These are phyloP conservation scores for Tortricodes alternella DNA, from an alignment of 2,888 invertebrate genomes.

Conservation along the genomic window DNA sequence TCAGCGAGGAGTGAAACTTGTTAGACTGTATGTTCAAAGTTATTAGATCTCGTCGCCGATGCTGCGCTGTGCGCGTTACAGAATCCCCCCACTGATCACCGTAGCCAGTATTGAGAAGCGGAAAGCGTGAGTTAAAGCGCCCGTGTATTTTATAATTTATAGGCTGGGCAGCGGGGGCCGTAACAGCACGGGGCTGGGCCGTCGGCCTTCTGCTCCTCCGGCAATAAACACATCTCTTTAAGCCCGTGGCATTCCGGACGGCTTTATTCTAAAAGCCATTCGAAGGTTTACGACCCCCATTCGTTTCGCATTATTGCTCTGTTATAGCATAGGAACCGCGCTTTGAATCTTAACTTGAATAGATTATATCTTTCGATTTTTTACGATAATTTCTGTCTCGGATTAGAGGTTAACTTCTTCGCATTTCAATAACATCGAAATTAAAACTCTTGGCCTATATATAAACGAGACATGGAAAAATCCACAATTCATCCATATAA, in stretches of 20 bases:
- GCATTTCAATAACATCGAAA: neutral
- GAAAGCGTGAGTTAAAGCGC: neutral
- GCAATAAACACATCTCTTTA: conserved; percentile 64
- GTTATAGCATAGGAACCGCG: conserved; percentile 56
- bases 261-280: conserved; percentile 67
- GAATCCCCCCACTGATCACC: too few relatives aligned
- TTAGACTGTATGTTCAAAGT: too few relatives aligned
- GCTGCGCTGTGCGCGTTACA: too few relatives aligned
- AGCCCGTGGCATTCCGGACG: conserved; percentile 54
- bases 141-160: conserved; percentile 40
- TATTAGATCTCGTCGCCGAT: too few relatives aligned
- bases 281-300: conserved; percentile 60
- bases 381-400: conserved; percentile 20
- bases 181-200: neutral
- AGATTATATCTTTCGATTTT: conserved; percentile 24
- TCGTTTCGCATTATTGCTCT: conserved; percentile 65
- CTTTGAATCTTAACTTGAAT: conserved; percentile 52
- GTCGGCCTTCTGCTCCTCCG: conserved; percentile 37
- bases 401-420: neutral
- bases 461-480: too few relatives aligned
- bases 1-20: too few relatives aligned
- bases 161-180: conserved; percentile 38
- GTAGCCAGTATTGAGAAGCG: conserved; percentile 45
- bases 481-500: too few relatives aligned
- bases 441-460: neutral